These are phyloP conservation scores for Manis javanica DNA, from an alignment of 2,797 vertebrate genomes.

Conservation along the genomic window DNA sequence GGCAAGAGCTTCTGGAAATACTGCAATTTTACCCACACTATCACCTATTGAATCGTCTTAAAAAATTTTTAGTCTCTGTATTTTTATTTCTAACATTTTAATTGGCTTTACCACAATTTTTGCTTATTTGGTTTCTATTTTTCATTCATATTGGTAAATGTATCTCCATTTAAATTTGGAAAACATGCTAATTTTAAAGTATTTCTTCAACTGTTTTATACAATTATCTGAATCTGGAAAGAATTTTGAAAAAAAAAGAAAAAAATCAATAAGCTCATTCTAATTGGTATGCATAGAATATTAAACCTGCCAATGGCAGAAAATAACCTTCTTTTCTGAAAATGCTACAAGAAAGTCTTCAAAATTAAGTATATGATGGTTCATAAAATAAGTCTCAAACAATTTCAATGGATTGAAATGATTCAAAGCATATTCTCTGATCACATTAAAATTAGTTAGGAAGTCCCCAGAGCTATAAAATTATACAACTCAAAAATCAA, in stretches of 20 bases:
- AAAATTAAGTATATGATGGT: neutral
- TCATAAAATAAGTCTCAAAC: neutral
- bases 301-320: neutral
- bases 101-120: neutral
- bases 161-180: neutral
- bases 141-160: neutral
- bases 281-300: neutral
- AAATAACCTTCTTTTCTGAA: neutral
- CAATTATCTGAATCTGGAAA: neutral
- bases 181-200: neutral
- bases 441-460: neutral
- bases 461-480: neutral
- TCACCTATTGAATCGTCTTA: neutral
- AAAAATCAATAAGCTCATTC: neutral
- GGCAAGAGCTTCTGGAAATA: too few species aligned
- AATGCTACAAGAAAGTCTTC: neutral
- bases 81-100: conserved; percentile 10
- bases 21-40: too few species aligned
- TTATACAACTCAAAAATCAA: neutral
- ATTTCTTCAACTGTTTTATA: neutral
- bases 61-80: neutral
- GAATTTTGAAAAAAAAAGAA: neutral
- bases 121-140: neutral
- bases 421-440: neutral
- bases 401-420: neutral